Conservation (phyloP, 2,888 invertebrate genomes). For the Silvanus unidentatus region DNA sequence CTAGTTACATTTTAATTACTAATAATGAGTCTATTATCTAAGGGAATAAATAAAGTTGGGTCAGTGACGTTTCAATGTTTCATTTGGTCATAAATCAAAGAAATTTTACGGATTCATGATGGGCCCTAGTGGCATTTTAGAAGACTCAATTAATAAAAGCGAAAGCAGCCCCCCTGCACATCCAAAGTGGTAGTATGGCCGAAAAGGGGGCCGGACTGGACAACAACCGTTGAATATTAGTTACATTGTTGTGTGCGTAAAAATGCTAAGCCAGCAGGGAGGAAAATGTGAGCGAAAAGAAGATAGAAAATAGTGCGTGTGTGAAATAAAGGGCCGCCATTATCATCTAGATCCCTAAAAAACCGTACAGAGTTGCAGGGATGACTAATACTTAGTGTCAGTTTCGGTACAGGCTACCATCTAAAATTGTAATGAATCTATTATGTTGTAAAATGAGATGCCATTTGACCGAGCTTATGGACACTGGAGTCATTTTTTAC, state of each 20-base stretch:
- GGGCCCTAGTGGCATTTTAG: conserved; percentile 17
- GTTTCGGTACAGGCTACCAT: conserved; percentile 37
- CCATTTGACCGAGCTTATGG: conserved; percentile 13
- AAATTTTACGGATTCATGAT: too few relatives aligned
- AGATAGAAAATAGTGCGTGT: not conserved
- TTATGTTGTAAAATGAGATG: conserved; percentile 37
- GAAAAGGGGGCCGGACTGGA: conserved; percentile 28
- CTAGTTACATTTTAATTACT: conserved; percentile 17
- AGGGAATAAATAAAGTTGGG: conserved; percentile 19
- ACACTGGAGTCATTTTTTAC: not conserved
- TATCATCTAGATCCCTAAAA: conserved; percentile 17
- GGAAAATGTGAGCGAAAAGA: conserved; percentile 1
- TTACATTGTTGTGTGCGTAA: conserved; percentile 32
- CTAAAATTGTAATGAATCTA: conserved; percentile 44
- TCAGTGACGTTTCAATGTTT: not conserved
- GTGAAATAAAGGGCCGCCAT: conserved; percentile 21
- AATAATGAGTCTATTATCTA: conserved; percentile 30
- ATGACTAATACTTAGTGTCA: conserved; percentile 43
- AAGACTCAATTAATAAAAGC: conserved; percentile 36
- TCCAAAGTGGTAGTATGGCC: conserved; percentile 17
- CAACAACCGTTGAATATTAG: conserved; percentile 32
- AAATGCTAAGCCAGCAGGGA: conserved; percentile 20
- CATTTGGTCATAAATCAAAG: conserved; percentile 23
- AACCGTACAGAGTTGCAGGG: conserved; percentile 35
- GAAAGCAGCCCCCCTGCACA: conserved; percentile 9